phyloP scores from a whole-genome alignment of 2,113 vertebrate genomes.

The Cephalophus harveyi region DNA sequence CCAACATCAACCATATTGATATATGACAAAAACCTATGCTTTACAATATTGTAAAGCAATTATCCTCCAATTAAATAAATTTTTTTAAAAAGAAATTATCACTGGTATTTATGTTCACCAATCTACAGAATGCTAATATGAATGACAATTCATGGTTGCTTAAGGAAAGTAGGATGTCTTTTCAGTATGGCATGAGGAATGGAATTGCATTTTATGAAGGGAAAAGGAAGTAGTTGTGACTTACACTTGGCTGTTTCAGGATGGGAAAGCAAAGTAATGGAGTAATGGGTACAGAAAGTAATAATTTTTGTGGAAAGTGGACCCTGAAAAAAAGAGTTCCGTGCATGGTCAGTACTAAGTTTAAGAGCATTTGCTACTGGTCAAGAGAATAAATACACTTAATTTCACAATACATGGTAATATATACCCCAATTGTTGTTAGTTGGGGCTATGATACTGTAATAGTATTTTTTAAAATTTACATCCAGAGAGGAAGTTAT shows the following conservation, averaged over 20 bases:
- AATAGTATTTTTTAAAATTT: slow-evolving; percentile 72
- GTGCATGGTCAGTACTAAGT: not conserved
- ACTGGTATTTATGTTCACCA: not conserved
- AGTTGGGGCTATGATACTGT: slow-evolving; percentile 72
- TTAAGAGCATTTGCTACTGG: slow-evolving; percentile 77
- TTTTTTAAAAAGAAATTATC: not conserved
- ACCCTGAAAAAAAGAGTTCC: not conserved
- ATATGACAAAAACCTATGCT: not conserved
- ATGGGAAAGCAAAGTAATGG: not conserved
- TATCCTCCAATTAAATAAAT: not conserved
- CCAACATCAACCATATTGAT: not conserved
- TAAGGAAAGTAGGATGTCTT: not conserved
- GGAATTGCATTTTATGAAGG: not conserved
- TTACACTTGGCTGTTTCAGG: not conserved
- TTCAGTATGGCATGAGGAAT: not conserved
- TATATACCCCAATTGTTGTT: slow-evolving; percentile 67
- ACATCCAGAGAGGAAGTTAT: slow-evolving; percentile 76
- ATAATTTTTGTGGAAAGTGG: not conserved
- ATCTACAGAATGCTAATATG: not conserved
- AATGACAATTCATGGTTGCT: not conserved
- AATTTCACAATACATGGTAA: slow-evolving; percentile 66
- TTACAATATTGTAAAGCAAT: not conserved
- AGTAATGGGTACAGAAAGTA: not conserved
- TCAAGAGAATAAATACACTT: slow-evolving; percentile 75
- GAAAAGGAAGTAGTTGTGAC: not conserved